A percentile compares a stretch with the other conserved stretches of the same genome.
phyloP scores from a whole-genome alignment of 2,113 vertebrate species.

The Asarcornis scutulata region DNA sequence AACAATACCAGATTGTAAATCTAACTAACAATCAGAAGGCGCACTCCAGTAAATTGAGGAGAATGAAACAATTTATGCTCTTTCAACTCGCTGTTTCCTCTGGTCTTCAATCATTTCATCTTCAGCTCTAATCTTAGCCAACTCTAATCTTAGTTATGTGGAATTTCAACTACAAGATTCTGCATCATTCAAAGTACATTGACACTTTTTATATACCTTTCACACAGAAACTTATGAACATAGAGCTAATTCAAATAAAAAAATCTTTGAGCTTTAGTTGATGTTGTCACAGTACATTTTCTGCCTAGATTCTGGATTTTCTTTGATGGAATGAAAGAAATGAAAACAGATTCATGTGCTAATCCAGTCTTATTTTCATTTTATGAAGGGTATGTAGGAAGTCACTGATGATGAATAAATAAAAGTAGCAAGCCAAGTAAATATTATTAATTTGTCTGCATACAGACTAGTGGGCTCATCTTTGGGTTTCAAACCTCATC shows the following conservation, averaged over 20 bases:
- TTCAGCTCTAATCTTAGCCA: neutral
- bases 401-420: neutral
- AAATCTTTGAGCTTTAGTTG: neutral
- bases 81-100: neutral
- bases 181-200: neutral
- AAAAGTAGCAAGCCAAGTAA: conserved; percentile 30
- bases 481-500: neutral
- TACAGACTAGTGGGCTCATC: neutral
- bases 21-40: neutral
- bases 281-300: neutral
- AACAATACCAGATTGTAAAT: neutral
- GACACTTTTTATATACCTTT: neutral
- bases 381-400: conserved; percentile 16
- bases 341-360: conserved; percentile 9
- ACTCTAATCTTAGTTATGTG: neutral
- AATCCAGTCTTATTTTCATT: conserved; percentile 32
- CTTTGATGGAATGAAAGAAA: conserved; percentile 16
- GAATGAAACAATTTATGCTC: neutral
- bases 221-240: neutral
- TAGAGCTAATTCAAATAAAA: neutral
- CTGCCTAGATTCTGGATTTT: conserved; percentile 5
- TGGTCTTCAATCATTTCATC: neutral
- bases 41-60: neutral
- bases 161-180: neutral
- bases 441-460: conserved; percentile 35